These are phyloP conservation scores for Enhydra lutris DNA, from an alignment of 2,113 vertebrate genomes.

Conservation along the genomic window DNA sequence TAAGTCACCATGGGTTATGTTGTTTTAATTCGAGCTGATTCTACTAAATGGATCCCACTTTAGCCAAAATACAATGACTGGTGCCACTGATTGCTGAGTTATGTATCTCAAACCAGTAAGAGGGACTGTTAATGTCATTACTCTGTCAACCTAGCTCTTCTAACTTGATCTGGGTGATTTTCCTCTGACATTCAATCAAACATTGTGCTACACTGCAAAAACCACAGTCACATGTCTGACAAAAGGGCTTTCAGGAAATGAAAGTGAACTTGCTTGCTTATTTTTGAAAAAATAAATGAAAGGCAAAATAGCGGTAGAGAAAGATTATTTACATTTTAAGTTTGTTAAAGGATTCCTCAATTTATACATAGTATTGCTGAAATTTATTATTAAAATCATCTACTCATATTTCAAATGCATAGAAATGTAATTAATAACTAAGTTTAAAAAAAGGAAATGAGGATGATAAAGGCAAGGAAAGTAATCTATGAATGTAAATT, in stretches of 20 bases:
- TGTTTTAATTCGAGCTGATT: conserved; percentile 32
- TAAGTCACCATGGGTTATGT: neutral
- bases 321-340: neutral
- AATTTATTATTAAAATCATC: conserved; percentile 39
- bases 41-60: neutral
- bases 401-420: neutral
- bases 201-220: conserved; percentile 26
- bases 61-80: conserved; percentile 2
- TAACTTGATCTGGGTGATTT: conserved; percentile 47
- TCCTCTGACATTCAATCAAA: conserved; percentile 48
- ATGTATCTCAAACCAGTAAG: conserved; percentile 14
- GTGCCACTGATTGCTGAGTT: conserved; percentile 18
- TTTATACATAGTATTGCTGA: neutral
- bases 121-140: conserved; percentile 50
- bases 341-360: conserved; percentile 1
- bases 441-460: neutral
- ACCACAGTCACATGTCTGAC: conserved; percentile 36
- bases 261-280: conserved; percentile 44
- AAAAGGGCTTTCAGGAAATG: conserved; percentile 58
- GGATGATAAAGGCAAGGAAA: neutral
- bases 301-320: neutral
- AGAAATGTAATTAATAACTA: neutral
- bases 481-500: neutral
- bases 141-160: conserved; percentile 27
- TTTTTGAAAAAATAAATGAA: conserved; percentile 28